Evolutionary conservation across 1,140 invertebrate species (phyloP).

Genomic region (Harpegnathos saltator): DNA sequence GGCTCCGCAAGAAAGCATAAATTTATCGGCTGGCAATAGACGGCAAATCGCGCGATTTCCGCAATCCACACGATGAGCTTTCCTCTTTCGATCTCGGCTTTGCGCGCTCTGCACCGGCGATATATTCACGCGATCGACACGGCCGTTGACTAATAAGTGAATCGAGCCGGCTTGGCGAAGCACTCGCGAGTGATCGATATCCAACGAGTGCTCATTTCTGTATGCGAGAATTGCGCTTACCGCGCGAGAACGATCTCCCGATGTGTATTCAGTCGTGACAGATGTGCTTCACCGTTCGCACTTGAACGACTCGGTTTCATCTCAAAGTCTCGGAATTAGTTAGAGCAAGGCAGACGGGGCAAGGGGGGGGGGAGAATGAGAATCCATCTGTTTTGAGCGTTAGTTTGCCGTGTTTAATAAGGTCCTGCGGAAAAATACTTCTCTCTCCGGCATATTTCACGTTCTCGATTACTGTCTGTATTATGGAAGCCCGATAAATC

Average conservation of each 20-base stretch:
- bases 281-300: too few species aligned
- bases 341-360: too few species aligned
- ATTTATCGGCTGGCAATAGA: background rate
- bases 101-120: background rate
- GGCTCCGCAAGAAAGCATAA: too few species aligned
- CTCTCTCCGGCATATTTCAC: background rate
- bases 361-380: too few species aligned
- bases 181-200: constrained; percentile 22
- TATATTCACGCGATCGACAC: constrained; percentile 4
- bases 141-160: constrained; percentile 28
- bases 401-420: background rate
- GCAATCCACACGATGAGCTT: background rate
- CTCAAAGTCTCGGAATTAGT: too few species aligned
- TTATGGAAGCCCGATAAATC: background rate
- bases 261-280: too few species aligned
- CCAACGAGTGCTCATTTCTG: background rate
- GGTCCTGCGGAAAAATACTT: background rate
- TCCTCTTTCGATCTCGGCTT: background rate
- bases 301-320: too few species aligned
- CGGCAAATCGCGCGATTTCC: background rate
- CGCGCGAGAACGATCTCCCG: too few species aligned
- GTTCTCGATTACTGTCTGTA: background rate
- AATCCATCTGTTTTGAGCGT: background rate
- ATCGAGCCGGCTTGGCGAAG: too few species aligned
- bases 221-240: background rate